These are phyloP conservation scores for Zonitis immaculata DNA, from an alignment of 2,888 invertebrate species.

Conservation along the genomic window DNA sequence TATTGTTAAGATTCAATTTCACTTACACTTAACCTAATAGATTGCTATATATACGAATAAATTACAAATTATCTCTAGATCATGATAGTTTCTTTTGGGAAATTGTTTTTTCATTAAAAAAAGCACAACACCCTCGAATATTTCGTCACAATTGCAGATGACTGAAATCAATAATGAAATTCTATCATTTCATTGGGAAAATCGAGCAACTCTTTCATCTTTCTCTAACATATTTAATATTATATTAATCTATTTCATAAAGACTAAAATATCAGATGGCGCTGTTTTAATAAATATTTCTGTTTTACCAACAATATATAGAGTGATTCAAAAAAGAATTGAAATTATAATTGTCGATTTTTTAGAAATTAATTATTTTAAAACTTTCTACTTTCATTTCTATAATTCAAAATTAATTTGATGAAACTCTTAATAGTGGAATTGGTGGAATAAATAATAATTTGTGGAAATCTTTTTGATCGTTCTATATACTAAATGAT, in stretches of 20 bases:
- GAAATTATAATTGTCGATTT: too few species aligned
- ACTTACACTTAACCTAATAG: background rate
- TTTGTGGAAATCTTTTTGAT: too few species aligned
- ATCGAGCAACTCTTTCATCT: background rate
- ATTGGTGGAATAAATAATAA: too few species aligned
- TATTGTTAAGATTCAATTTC: background rate
- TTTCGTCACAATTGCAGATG: conserved; percentile 16
- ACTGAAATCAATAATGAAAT: conserved; percentile 17
- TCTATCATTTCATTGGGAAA: conserved; percentile 2
- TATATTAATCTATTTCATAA: background rate
- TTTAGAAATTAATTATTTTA: too few species aligned
- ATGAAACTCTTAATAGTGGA: too few species aligned
- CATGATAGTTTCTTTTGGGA: too few species aligned
- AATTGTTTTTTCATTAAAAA: background rate
- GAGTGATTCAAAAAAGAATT: too few species aligned
- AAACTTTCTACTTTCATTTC: too few species aligned
- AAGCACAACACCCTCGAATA: conserved; percentile 10
- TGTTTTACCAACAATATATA: background rate
- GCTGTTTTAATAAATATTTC: background rate
- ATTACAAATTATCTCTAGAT: background rate
- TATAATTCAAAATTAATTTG: too few species aligned
- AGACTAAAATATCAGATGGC: background rate
- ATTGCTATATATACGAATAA: background rate
- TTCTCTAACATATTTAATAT: background rate
- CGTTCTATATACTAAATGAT: too few species aligned